These are phyloP conservation scores for Dromaius novaehollandiae DNA, from an alignment of 2,113 vertebrate genomes.

Conservation along the genomic window DNA sequence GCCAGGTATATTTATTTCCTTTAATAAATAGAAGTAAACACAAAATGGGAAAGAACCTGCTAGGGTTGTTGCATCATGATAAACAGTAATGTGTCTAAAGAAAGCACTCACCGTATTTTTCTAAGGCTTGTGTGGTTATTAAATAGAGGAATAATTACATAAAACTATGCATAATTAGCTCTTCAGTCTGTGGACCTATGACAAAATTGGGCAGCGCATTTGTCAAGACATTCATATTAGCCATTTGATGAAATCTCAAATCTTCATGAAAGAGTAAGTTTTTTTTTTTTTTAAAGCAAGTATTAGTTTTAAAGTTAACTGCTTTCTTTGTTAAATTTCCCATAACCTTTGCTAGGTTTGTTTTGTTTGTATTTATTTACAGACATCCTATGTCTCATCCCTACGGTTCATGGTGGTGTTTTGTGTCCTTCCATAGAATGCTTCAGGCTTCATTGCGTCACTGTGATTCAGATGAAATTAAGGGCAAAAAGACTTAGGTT, in stretches of 20 bases:
- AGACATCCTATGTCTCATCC: background rate
- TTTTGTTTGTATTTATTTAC: background rate
- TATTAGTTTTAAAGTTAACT: background rate
- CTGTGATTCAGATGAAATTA: background rate
- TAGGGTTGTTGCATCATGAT: rapidly evolving
- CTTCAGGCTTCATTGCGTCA: background rate
- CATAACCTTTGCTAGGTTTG: background rate
- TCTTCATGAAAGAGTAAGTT: background rate
- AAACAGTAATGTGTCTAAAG: rapidly evolving
- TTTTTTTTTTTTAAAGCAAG: background rate
- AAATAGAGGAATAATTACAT: slow-evolving; percentile 13
- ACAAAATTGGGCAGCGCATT: background rate
- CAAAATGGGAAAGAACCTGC: background rate
- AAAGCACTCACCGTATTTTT: background rate
- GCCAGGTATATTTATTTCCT: background rate
- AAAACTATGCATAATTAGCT: background rate
- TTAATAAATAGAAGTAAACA: background rate
- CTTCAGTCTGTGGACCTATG: background rate
- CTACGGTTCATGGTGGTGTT: background rate
- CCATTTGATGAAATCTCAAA: background rate
- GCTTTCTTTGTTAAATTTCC: background rate
- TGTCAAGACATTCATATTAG: background rate
- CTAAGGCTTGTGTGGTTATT: background rate
- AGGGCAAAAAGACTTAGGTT: background rate
- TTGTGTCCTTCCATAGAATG: background rate